Evolutionary conservation across 2,888 invertebrate genomes (phyloP), one percentile per base, ranked within the genome.

Genomic region (Adelognathus sp.): DNA sequence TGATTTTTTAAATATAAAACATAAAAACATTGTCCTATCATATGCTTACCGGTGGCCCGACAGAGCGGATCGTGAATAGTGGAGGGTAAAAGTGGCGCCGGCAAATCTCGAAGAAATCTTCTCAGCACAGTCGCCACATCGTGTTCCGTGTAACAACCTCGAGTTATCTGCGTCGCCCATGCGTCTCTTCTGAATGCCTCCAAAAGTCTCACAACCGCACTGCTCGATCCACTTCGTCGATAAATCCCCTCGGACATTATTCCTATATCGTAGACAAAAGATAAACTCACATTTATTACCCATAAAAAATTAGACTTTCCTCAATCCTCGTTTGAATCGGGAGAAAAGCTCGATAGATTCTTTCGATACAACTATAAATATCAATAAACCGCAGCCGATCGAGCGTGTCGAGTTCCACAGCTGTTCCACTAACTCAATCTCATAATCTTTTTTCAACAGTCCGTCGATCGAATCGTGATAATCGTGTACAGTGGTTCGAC

Each of bases 171-270:
- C 3, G 98, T 96, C 3, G 95, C 94, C 94, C 97, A 97, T 11
- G 98, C 96, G 88, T 98, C 96, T 81, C 95, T 94, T 2, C 96
- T 93, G 89, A 98, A 97, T 60, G 94, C 93, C 5, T 94, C 93
- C 73, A 98, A 92, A 16, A 98, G 92, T 79, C 95, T 95, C 0
- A 95, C 93, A 16, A 98, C 94, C 5, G 95, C 94, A 21, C 95
- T 94, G 83, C 95, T 95, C 31, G 96, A 95, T 18, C 98, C 98
- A 16, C 96, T 96, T 66, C 96, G 94, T 3, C 98, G 94, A 90
- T 98, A 98, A 85, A 98, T 97, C 2, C 98, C 98, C 91, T 97
- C 97, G 0, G 96, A 94, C 92, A 97, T 94, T 83, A 96, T 96
- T 5, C 96, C 96, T 96, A n/a, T n/a, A n/a, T n/a, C n/a, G n/a